These are phyloP conservation scores for Sialis fuliginosa DNA, from an alignment of 2,888 invertebrate species.

Conservation along the genomic window DNA sequence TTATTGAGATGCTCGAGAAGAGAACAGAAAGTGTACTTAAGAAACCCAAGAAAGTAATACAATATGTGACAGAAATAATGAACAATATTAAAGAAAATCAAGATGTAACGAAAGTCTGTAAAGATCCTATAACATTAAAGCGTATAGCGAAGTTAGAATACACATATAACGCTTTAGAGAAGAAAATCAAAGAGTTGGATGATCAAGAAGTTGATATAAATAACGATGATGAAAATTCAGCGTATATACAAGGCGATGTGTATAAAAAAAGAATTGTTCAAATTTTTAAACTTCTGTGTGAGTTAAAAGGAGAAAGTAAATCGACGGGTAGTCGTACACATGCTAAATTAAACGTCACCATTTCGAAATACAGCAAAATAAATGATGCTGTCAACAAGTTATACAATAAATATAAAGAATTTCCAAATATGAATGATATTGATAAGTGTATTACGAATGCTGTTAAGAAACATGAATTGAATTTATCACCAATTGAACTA, in stretches of 20 bases:
- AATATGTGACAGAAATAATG: not conserved
- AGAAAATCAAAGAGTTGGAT: not conserved
- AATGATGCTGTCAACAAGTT: not conserved
- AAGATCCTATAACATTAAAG: not conserved
- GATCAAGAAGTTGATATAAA: not conserved
- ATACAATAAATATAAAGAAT: not conserved
- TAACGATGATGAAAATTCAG: not conserved
- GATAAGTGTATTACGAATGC: not conserved
- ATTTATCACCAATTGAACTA: not conserved
- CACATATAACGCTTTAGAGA: not conserved
- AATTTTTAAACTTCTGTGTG: not conserved
- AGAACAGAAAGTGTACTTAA: not conserved
- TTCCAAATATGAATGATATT: constrained; percentile 1
- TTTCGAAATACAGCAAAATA: not conserved
- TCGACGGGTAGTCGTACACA: not conserved
- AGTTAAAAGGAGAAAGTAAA: not conserved
- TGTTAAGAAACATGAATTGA: not conserved
- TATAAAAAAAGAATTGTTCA: not conserved
- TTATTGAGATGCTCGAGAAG: not conserved
- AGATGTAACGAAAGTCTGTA: no score
- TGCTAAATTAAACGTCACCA: not conserved
- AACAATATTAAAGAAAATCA: not conserved
- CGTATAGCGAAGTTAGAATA: not conserved
- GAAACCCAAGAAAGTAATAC: not conserved
- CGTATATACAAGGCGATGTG: not conserved